Percentiles rank a stretch among this genome's conserved stretches.
Evolutionary conservation across 2,113 vertebrate species (phyloP).

Genomic region (Eublepharis macularius): DNA sequence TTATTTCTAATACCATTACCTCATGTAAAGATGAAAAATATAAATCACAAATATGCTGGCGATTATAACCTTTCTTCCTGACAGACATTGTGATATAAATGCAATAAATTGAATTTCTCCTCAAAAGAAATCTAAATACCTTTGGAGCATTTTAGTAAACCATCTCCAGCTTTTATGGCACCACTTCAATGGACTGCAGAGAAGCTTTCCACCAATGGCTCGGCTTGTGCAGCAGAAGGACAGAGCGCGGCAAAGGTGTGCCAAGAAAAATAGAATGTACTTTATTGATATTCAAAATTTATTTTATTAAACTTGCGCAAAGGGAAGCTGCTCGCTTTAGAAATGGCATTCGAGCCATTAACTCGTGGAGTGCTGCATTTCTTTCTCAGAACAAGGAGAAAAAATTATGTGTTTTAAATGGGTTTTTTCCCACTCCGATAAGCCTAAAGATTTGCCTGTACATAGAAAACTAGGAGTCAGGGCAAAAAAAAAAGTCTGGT

Average conservation of each 20-base stretch:
- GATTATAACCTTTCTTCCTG: conserved; percentile 97
- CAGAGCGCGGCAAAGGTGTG: conserved; percentile 74
- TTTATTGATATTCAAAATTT: conserved; percentile 97
- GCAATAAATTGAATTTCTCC: conserved; percentile 99
- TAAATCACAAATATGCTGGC: conserved; percentile 88
- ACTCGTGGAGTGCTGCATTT: conserved; percentile 56
- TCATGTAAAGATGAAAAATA: conserved; percentile 84
- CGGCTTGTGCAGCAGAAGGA: conserved; percentile 78
- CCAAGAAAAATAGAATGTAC: conserved; percentile 94
- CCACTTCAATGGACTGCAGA: conserved; percentile 91
- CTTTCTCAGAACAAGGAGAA: neutral
- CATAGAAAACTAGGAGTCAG: no score
- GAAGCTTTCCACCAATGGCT: conserved; percentile 89
- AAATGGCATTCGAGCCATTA: conserved; percentile 65
- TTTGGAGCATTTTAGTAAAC: conserved; percentile 95
- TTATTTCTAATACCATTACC: conserved; percentile 82
- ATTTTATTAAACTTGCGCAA: conserved; percentile 94
- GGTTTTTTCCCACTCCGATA: no score
- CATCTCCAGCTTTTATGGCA: conserved; percentile 94
- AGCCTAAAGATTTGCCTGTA: no score
- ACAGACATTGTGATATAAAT: conserved; percentile 99
- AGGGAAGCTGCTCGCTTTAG: conserved; percentile 73
- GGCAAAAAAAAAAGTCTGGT: no score
- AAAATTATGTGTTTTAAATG: no score
- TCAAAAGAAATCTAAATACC: conserved; percentile 96